phyloP scores from a whole-genome alignment of 2,888 invertebrate genomes.

The Chymomyza procnemis region DNA sequence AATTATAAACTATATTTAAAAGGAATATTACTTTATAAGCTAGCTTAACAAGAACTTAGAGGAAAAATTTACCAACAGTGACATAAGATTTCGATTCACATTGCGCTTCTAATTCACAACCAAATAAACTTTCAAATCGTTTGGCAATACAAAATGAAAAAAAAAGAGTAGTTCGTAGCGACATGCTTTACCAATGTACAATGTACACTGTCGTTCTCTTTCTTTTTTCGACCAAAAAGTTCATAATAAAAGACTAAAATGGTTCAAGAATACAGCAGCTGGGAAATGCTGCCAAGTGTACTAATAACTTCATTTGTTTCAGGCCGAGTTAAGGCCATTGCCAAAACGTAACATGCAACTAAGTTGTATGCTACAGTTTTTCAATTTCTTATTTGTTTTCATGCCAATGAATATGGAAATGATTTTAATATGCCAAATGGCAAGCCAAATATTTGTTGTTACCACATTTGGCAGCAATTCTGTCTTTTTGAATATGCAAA shows the following conservation, averaged over 20 bases:
- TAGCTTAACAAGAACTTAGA: no score
- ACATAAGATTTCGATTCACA: no score
- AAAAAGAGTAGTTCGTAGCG: not conserved
- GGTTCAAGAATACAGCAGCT: not conserved
- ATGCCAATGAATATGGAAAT: slow-evolving; percentile 41
- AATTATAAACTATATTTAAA: no score
- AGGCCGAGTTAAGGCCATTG: not conserved
- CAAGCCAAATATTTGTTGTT: slow-evolving; percentile 27
- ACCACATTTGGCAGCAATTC: not conserved
- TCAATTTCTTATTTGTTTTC: slow-evolving; percentile 8
- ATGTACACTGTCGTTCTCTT: not conserved
- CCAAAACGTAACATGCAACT: not conserved
- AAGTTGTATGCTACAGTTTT: not conserved
- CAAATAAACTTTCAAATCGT: no score
- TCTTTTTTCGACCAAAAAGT: not conserved
- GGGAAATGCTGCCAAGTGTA: slow-evolving; percentile 10
- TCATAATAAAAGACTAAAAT: not conserved
- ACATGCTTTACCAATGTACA: not conserved
- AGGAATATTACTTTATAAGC: no score
- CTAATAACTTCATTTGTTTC: slow-evolving; percentile 25
- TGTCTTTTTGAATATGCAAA: not conserved
- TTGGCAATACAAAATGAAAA: not conserved
- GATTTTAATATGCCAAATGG: slow-evolving; percentile 50
- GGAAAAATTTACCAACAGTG: no score
- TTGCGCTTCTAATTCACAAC: no score